These are phyloP conservation scores for Lucilia cuprina DNA, from an alignment of 1,140 invertebrate species.

Conservation along the genomic window DNA sequence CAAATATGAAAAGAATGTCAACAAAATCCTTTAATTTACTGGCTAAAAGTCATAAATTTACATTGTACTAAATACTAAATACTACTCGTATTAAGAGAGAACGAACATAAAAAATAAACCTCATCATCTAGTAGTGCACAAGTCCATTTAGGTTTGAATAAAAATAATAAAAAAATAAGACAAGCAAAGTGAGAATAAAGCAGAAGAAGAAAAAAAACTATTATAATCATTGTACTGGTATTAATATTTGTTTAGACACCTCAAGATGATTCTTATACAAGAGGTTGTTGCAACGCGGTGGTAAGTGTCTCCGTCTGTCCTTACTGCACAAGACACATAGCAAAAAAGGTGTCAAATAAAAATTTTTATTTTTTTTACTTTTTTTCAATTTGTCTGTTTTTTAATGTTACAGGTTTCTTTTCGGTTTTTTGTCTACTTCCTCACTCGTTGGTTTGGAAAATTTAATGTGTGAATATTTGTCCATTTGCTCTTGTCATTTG, in stretches of 20 bases:
- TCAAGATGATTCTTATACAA: background rate
- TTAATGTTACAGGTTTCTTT: background rate
- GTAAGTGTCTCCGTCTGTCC: background rate
- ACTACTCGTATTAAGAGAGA: background rate
- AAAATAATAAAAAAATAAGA: too few relatives aligned
- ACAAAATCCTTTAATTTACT: background rate
- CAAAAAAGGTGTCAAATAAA: background rate
- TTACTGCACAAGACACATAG: background rate
- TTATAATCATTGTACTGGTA: background rate
- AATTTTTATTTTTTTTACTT: background rate
- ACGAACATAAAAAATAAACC: background rate
- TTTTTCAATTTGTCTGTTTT: background rate
- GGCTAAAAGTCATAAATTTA: background rate
- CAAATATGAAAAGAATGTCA: background rate
- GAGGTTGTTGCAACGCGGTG: background rate
- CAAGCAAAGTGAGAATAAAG: too few relatives aligned
- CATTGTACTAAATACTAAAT: background rate
- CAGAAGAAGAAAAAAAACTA: too few relatives aligned
- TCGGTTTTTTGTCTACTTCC: background rate
- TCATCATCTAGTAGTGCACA: too few relatives aligned
- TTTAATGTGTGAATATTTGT: background rate
- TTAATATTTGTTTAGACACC: conserved; percentile 2
- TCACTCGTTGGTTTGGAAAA: background rate
- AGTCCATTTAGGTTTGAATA: too few relatives aligned
- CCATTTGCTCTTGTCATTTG: background rate